Percentiles rank a stretch among this genome's conserved stretches.
These are phyloP conservation scores for Anastrepha ludens DNA, from an alignment of 1,140 invertebrate genomes.

Conservation along the genomic window DNA sequence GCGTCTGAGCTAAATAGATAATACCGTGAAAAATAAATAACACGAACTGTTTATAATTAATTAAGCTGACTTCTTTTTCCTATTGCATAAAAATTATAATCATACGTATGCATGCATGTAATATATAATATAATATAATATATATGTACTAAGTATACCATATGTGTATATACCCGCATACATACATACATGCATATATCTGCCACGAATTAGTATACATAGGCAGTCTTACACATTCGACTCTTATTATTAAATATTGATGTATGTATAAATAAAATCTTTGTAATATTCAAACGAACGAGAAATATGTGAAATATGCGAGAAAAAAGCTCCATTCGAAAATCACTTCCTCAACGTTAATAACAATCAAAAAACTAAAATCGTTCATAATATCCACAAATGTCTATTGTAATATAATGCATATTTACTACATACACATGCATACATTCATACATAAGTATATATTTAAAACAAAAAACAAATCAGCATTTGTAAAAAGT, in stretches of 20 bases:
- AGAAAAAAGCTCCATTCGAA: not conserved
- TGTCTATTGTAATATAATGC: constrained; percentile 4
- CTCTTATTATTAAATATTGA: not conserved
- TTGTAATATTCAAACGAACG: not conserved
- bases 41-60: constrained; percentile 28
- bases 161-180: constrained; percentile 11
- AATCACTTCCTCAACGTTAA: constrained; percentile 29
- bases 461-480: not conserved
- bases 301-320: not conserved
- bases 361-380: constrained; percentile 49
- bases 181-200: not conserved
- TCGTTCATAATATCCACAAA: not conserved
- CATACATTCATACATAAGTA: not conserved
- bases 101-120: no score
- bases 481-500: constrained; percentile 8
- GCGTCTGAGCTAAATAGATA: no score
- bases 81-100: not conserved
- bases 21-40: not conserved
- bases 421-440: constrained; percentile 13
- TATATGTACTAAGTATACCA: not conserved
- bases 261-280: not conserved
- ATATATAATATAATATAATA: no score
- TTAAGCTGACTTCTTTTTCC: not conserved
- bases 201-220: constrained; percentile 12
- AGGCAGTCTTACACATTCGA: constrained; percentile 29